Evolutionary conservation across 2,888 invertebrate species (phyloP).

Genomic region (Limnephilus marmoratus): DNA sequence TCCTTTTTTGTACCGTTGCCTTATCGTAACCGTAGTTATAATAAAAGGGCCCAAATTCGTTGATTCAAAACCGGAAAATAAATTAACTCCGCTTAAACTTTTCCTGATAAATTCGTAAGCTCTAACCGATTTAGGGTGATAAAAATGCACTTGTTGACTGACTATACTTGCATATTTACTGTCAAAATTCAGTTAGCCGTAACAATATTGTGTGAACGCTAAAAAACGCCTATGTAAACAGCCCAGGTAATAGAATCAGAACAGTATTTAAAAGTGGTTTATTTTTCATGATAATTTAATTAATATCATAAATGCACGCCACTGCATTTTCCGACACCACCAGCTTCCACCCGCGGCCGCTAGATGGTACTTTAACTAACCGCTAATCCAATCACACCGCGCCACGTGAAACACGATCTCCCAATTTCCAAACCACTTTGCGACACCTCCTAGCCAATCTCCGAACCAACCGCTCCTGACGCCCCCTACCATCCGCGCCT

Average conservation of each 20-base stretch:
- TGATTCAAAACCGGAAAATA: no score
- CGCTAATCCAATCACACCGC: constrained; percentile 49
- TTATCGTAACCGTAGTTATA: no score
- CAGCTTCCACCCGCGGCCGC: neutral
- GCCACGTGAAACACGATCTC: constrained; percentile 49
- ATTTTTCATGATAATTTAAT: neutral
- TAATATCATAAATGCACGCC: neutral
- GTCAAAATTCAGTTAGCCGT: no score
- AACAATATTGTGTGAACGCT: no score
- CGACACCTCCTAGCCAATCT: neutral
- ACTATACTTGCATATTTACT: no score
- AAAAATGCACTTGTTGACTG: no score
- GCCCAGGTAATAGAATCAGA: neutral
- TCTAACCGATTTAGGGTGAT: no score
- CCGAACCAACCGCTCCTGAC: constrained; percentile 8
- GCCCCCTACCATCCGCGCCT: neutral
- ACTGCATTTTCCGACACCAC: neutral
- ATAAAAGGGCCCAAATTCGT: no score
- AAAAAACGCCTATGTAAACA: no score
- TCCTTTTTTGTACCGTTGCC: no score
- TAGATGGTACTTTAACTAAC: constrained; percentile 48
- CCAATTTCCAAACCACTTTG: constrained; percentile 47
- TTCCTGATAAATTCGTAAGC: no score
- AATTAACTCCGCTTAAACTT: no score
- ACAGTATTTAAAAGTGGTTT: neutral